A percentile compares a stretch with the other conserved stretches of the same genome.
Conservation (phyloP, 2,888 invertebrate species). For the Eupithecia vulgata region DNA sequence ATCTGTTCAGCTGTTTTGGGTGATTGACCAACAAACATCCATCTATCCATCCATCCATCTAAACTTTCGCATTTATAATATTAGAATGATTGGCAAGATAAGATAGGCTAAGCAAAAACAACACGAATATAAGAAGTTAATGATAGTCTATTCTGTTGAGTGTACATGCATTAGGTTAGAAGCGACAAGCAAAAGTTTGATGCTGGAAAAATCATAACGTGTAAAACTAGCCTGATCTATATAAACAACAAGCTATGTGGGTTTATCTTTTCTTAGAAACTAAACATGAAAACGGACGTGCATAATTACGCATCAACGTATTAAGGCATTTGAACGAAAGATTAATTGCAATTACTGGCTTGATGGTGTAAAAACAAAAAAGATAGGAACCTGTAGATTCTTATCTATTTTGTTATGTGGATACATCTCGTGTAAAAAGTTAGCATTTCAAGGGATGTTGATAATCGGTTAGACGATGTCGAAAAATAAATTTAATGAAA, state of each 20-base stretch:
- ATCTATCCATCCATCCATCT: no score
- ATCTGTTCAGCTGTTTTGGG: no score
- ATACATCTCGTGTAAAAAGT: neutral
- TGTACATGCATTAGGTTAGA: constrained; percentile 12
- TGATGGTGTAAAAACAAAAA: constrained; percentile 15
- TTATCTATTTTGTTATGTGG: no score
- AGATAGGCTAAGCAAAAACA: constrained; percentile 66
- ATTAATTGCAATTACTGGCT: constrained; percentile 26
- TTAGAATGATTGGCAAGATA: neutral
- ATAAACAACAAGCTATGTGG: neutral
- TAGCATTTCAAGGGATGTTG: neutral
- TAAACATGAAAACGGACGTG: constrained; percentile 59
- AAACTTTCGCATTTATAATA: no score
- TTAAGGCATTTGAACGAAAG: constrained; percentile 23
- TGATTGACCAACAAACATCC: no score
- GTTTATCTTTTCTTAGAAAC: constrained; percentile 34
- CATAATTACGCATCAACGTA: constrained; percentile 49
- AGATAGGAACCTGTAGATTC: neutral
- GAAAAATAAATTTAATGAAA: neutral
- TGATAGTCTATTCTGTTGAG: constrained; percentile 57
- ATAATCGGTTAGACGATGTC: neutral
- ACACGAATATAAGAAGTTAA: constrained; percentile 65
- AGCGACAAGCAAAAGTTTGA: neutral
- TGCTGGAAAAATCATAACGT: constrained; percentile 31
- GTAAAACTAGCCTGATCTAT: neutral